A percentile compares a stretch with the other conserved stretches of the same genome.
phyloP scores from a whole-genome alignment of 2,797 vertebrate genomes.

The Sebastes ruberrimus region DNA sequence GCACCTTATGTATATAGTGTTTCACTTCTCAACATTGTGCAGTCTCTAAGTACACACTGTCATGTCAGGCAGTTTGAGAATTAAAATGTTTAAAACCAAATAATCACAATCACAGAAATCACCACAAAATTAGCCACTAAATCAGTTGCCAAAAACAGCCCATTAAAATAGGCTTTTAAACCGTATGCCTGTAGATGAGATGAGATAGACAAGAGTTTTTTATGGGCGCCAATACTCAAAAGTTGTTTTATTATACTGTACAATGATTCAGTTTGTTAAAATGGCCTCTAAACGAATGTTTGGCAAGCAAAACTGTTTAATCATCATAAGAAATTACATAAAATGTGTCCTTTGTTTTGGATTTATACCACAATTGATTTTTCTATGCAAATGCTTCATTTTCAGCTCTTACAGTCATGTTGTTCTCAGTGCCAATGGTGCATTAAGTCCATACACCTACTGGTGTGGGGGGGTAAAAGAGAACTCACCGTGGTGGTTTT shows the following conservation, averaged over 20 bases:
- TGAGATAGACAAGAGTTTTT: neutral
- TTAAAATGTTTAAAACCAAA: neutral
- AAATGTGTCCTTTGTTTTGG: neutral
- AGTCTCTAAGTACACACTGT: neutral
- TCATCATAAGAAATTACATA: neutral
- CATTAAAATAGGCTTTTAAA: neutral
- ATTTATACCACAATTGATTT: neutral
- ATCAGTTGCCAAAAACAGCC: neutral
- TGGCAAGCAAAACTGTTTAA: slow-evolving; percentile 8
- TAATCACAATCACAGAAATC: neutral
- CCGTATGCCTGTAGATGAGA: neutral
- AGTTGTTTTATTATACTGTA: neutral
- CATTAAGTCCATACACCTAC: neutral
- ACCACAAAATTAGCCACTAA: neutral
- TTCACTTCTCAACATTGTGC: neutral
- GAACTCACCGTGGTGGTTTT: slow-evolving; percentile 97
- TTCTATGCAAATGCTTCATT: slow-evolving; percentile 4
- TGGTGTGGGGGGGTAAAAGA: slow-evolving; percentile 16
- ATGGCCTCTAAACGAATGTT: neutral
- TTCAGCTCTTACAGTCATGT: neutral
- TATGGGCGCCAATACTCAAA: neutral
- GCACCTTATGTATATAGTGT: neutral
- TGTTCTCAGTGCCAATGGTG: neutral
- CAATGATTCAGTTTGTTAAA: neutral
- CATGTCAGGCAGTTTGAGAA: neutral